Evolutionary conservation across 2,113 vertebrate genomes (phyloP).

Genomic region (Syngnathus floridae): DNA sequence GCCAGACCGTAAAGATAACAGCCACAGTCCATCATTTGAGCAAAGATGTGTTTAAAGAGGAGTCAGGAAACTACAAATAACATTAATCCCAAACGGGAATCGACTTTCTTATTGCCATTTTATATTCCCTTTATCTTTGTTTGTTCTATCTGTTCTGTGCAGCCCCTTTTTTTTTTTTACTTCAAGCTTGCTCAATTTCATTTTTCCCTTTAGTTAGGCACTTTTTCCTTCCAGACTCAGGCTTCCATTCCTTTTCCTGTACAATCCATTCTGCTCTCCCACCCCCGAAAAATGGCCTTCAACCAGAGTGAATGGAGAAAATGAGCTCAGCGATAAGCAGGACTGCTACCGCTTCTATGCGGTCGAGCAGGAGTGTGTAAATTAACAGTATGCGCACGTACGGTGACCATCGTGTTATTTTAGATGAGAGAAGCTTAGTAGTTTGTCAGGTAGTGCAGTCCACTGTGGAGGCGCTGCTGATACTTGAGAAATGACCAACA

Average conservation of each 20-base stretch:
- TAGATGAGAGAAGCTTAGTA: conserved; percentile 43
- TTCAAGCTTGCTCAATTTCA: neutral
- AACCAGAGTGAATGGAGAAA: conserved; percentile 44
- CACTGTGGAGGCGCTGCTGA: conserved; percentile 41
- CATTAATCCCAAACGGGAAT: conserved; percentile 12
- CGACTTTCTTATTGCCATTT: conserved; percentile 11
- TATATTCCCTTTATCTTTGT: conserved; percentile 11
- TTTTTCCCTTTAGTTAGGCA: conserved; percentile 15
- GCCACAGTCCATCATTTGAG: conserved; percentile 40
- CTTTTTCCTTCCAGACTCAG: neutral
- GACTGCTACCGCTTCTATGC: neutral
- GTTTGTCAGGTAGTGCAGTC: conserved; percentile 26
- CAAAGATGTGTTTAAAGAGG: conserved; percentile 20
- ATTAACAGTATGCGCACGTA: conserved; percentile 29
- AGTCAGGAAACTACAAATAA: conserved; percentile 36
- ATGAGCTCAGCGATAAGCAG: conserved; percentile 46
- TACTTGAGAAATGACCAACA: conserved; percentile 32
- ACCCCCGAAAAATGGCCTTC: conserved; percentile 39
- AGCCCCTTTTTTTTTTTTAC: conserved; percentile 10
- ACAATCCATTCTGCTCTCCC: neutral
- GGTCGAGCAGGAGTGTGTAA: conserved; percentile 20
- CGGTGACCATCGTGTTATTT: neutral
- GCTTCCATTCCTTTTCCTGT: conserved; percentile 20
- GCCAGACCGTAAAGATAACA: conserved; percentile 39
- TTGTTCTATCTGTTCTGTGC: conserved; percentile 14